Percentiles rank a stretch among this genome's conserved stretches.
phyloP scores from a whole-genome alignment of 2,113 vertebrate genomes.

The Onychorhynchus coronatus region DNA sequence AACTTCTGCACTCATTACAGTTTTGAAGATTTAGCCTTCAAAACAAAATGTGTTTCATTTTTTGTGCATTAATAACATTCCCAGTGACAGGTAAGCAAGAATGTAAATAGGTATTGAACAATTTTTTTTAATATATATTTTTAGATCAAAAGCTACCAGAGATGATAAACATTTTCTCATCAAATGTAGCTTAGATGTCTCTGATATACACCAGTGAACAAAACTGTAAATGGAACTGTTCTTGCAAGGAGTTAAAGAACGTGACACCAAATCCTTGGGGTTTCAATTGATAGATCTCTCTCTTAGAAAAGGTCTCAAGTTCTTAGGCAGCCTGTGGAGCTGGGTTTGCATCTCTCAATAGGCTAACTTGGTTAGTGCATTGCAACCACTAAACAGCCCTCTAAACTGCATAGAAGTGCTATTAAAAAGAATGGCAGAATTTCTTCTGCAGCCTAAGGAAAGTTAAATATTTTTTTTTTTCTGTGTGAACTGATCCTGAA shows the following conservation, averaged over 20 bases:
- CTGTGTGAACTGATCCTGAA: not conserved
- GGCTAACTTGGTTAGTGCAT: not conserved
- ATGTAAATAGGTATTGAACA: not conserved
- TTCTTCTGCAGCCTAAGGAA: not conserved
- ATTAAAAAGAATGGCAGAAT: not conserved
- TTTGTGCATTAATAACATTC: not conserved
- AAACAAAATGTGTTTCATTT: conserved; percentile 9
- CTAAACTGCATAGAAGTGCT: not conserved
- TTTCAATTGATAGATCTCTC: not conserved
- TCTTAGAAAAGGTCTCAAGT: not conserved
- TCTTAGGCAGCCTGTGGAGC: not conserved
- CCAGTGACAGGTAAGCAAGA: not conserved
- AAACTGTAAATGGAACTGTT: not conserved
- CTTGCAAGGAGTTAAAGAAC: not conserved
- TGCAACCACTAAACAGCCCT: not conserved
- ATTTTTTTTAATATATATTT: not conserved
- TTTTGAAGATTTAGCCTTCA: conserved; percentile 1
- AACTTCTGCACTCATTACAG: not conserved
- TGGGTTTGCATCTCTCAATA: not conserved
- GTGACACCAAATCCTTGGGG: not conserved
- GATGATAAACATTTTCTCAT: not conserved
- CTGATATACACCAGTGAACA: not conserved
- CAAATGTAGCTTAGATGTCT: not conserved
- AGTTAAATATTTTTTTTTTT: not conserved
- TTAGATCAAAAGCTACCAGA: not conserved